Evolutionary conservation across 2,113 vertebrate species (phyloP).

Genomic region (Marcusenius ussheri): DNA sequence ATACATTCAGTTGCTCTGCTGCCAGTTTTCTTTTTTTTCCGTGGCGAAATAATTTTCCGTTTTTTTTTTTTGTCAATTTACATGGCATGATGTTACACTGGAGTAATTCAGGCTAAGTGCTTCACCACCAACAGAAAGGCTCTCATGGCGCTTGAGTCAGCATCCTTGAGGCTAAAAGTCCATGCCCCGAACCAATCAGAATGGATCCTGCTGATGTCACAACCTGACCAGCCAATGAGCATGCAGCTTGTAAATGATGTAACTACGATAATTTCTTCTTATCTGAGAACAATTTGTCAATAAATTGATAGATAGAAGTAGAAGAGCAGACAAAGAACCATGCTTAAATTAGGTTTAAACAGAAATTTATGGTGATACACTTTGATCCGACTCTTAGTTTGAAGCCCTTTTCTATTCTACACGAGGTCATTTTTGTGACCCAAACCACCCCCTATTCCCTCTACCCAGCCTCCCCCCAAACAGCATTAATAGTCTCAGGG

Average conservation of each 20-base stretch:
- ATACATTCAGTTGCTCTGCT: not conserved
- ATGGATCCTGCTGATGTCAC: not conserved
- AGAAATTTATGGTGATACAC: not conserved
- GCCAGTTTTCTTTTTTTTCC: not conserved
- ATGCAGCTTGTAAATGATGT: not conserved
- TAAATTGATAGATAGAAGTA: not conserved
- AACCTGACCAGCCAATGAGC: not conserved
- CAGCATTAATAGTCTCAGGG: not conserved
- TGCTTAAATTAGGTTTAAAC: not conserved
- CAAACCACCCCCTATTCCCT: not conserved
- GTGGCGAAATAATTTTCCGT: not conserved
- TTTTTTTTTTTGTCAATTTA: not conserved
- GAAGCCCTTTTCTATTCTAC: not conserved
- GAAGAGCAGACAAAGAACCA: not conserved
- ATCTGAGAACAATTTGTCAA: not conserved
- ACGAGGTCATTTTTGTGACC: not conserved
- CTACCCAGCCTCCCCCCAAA: not conserved
- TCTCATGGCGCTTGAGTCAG: not conserved
- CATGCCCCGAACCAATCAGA: not conserved
- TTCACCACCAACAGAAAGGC: not conserved
- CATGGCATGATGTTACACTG: not conserved
- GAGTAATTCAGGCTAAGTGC: not conserved
- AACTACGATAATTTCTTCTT: not conserved
- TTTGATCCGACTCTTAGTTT: not conserved
- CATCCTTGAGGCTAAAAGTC: not conserved